phyloP scores from a whole-genome alignment of 2,797 vertebrate species.

The Acanthurus leucopareius region DNA sequence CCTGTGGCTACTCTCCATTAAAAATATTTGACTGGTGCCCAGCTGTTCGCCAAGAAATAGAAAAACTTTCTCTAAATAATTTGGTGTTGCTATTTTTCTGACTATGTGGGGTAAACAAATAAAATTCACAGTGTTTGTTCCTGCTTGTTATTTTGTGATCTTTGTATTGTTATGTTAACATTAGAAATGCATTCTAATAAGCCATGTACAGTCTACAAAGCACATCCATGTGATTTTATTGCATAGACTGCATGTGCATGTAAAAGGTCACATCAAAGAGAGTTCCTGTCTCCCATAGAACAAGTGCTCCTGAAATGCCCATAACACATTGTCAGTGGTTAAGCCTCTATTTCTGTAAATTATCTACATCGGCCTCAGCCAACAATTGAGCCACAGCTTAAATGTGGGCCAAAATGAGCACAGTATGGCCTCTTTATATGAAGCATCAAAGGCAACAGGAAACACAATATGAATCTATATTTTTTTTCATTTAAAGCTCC shows the following conservation, averaged over 20 bases:
- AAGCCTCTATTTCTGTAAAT: too few species aligned
- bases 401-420: background rate
- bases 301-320: too few species aligned
- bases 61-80: background rate
- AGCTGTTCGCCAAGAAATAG: background rate
- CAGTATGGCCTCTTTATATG: slow-evolving; percentile 3
- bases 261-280: too few species aligned
- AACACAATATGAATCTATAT: background rate
- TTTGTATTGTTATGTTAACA: background rate
- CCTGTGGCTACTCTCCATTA: background rate
- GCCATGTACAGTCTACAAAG: too few species aligned
- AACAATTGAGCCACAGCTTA: too few species aligned
- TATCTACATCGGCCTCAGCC: too few species aligned
- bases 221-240: too few species aligned
- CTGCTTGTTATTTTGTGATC: background rate
- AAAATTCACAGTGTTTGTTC: too few species aligned
- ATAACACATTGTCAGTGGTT: too few species aligned
- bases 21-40: background rate
- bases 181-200: background rate
- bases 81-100: background rate
- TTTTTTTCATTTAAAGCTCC: slow-evolving; percentile 16
- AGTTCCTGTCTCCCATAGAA: too few species aligned
- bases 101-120: background rate
- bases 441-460: background rate
- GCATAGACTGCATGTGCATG: too few species aligned